Percentiles rank a stretch among this genome's conserved stretches.
These are phyloP conservation scores for Bedellia somnulentella DNA, from an alignment of 2,888 invertebrate genomes.

Conservation along the genomic window DNA sequence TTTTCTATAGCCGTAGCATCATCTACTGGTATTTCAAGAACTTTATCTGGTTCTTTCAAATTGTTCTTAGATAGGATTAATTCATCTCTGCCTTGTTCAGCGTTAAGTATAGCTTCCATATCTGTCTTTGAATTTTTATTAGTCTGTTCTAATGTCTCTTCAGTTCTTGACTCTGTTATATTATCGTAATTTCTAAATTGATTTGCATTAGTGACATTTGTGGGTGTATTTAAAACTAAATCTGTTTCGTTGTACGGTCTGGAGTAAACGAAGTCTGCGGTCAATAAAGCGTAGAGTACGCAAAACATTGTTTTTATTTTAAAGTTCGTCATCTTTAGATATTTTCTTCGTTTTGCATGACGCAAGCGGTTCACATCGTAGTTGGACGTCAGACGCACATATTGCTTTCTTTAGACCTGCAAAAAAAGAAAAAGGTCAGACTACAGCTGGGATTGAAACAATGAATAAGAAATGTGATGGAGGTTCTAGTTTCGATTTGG, in stretches of 20 bases:
- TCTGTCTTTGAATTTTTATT: constrained; percentile 33
- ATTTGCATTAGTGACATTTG: constrained; percentile 11
- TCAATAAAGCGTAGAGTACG: constrained; percentile 34
- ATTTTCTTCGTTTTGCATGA: too few relatives aligned
- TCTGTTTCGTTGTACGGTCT: constrained; percentile 31
- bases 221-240: constrained; percentile 22
- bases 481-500: too few relatives aligned
- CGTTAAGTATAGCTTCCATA: constrained; percentile 36
- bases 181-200: constrained; percentile 29
- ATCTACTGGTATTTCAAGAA: constrained; percentile 20
- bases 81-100: constrained; percentile 41
- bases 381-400: too few relatives aligned
- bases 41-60: constrained; percentile 18
- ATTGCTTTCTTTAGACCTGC: too few relatives aligned
- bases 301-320: constrained; percentile 52
- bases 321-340: constrained; percentile 43
- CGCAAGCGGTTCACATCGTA: not conserved
- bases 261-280: constrained; percentile 37
- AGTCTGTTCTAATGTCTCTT: constrained; percentile 30
- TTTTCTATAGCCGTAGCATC: constrained; percentile 28
- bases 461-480: too few relatives aligned
- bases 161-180: constrained; percentile 35
- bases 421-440: not conserved
- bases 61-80: constrained; percentile 25
- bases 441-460: too few relatives aligned